Base-by-base conservation (phyloP, 1,140 invertebrate species). In the Eurosta solidaginis region DNA sequence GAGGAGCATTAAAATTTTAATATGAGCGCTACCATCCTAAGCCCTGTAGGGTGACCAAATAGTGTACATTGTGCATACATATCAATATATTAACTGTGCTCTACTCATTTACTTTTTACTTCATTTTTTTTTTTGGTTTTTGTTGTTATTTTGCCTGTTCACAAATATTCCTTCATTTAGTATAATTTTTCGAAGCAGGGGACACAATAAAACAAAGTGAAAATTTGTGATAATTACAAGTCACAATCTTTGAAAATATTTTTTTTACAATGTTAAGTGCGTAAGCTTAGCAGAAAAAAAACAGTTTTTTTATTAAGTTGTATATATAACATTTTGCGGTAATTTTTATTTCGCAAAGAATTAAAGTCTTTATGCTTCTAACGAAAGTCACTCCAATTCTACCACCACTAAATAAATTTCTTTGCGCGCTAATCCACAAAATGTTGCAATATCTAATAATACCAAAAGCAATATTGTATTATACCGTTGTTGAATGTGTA, bases 161-260 rank as follows among this genome's bases (percentile, higher is more conserved):
- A 68, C 59, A 68, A 42, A 68, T 68, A 68, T 20, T 22, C n/a
- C 3, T 40, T 40, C n/a, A 68, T 68, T 68, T 68, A 68, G 40
- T 40, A 27, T 42, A 68, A 68, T 68, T 68, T 68, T 22, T 10
- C 12, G 33, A 0, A 42, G 22, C n/a, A 40, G 20, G 14, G 10
- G 59, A 3, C 36, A n/a, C 2, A 3, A 12, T 2, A 3, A 22
- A 27, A 9, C 33, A 68, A 40, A 68, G 59, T 68, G 33, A 68
- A 29, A 27, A 59, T 59, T 59, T 36, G 54, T 59, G 14, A 36
- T 59, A 25, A 59, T 59, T 59, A 36, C 25, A 2, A 54, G 1
- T 2, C 2, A 0, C 9, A 25, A 25, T 1, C 2, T 52, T 14
- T n/a, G n/a, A n/a, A 25, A 54, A 10, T 27, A 2, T 54, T 27